Conservation (phyloP, 2,888 invertebrate species). For the Hypena proboscidalis region DNA sequence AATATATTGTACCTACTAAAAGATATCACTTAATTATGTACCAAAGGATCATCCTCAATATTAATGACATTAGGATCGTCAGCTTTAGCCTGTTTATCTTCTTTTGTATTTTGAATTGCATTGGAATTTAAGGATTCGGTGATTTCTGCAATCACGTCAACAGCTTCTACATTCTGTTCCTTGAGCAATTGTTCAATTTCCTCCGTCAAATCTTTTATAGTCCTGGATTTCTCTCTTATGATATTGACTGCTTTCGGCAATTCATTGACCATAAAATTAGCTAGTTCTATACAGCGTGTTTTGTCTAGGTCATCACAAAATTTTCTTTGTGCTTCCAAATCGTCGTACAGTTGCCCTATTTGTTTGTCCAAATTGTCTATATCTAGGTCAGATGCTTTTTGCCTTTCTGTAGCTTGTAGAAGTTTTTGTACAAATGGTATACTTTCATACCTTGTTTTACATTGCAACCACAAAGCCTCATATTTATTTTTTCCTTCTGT, state of each 20-base stretch:
- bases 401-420: slow-evolving; percentile 43
- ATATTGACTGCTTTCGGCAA: slow-evolving; percentile 50
- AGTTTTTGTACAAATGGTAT: slow-evolving; percentile 64
- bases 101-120: not conserved
- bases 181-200: slow-evolving; percentile 39
- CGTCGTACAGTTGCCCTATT: slow-evolving; percentile 39
- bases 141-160: slow-evolving; percentile 1
- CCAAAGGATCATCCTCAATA: slow-evolving; percentile 32
- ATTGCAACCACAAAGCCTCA: slow-evolving; percentile 62
- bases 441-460: slow-evolving; percentile 66
- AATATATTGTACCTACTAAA: too few species aligned
- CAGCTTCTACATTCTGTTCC: slow-evolving; percentile 12
- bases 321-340: slow-evolving; percentile 51
- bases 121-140: slow-evolving; percentile 8
- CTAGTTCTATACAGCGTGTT: slow-evolving; percentile 59
- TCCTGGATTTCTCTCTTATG: slow-evolving; percentile 48
- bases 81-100: slow-evolving; percentile 6
- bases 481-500: slow-evolving; percentile 62
- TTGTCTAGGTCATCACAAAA: slow-evolving; percentile 47
- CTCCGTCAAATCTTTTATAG: slow-evolving; percentile 44
- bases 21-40: slow-evolving; percentile 8
- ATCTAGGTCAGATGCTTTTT: slow-evolving; percentile 39
- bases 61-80: slow-evolving; percentile 2
- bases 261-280: slow-evolving; percentile 58
- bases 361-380: slow-evolving; percentile 51